A percentile compares a stretch with the other conserved stretches of the same genome.
Conservation (phyloP, 2,797 vertebrate species). For the Decapterus maruadsi region DNA sequence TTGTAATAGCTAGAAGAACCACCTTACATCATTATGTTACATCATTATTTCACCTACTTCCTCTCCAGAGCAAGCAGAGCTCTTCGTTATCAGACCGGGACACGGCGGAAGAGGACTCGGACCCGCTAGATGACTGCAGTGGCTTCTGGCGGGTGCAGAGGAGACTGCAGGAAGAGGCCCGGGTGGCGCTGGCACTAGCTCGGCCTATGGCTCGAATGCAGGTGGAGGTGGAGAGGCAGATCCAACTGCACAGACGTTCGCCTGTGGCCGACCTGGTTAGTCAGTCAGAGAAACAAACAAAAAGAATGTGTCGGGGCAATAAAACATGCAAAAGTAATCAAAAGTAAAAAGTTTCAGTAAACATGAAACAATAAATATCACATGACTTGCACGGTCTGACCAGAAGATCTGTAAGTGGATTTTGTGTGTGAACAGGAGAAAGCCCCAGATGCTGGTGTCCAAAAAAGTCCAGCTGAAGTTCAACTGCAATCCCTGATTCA, state of each 20-base stretch:
- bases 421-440: slow-evolving; percentile 36
- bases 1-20: slow-evolving; percentile 1
- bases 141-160: slow-evolving; percentile 96
- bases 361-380: slow-evolving; percentile 25
- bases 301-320: slow-evolving; percentile 5
- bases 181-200: slow-evolving; percentile 95
- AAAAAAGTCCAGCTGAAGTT: neutral
- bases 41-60: slow-evolving; percentile 30
- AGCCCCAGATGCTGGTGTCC: slow-evolving; percentile 35
- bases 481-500: slow-evolving; percentile 4
- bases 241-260: slow-evolving; percentile 93
- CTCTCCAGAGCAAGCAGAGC: slow-evolving; percentile 95
- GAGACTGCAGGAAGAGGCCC: slow-evolving; percentile 95
- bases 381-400: slow-evolving; percentile 24
- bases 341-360: slow-evolving; percentile 38
- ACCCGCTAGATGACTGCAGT: slow-evolving; percentile 94
- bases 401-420: slow-evolving; percentile 33
- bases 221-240: slow-evolving; percentile 97
- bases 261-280: slow-evolving; percentile 96
- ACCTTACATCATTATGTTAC: neutral
- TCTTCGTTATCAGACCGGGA: slow-evolving; percentile 96
- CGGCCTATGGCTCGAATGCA: slow-evolving; percentile 99
- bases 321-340: slow-evolving; percentile 13
- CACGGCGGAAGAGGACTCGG: slow-evolving; percentile 95
- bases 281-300: slow-evolving; percentile 31